Conservation (phyloP, 2,113 vertebrate genomes). For the Pomatostomus ruficeps region DNA sequence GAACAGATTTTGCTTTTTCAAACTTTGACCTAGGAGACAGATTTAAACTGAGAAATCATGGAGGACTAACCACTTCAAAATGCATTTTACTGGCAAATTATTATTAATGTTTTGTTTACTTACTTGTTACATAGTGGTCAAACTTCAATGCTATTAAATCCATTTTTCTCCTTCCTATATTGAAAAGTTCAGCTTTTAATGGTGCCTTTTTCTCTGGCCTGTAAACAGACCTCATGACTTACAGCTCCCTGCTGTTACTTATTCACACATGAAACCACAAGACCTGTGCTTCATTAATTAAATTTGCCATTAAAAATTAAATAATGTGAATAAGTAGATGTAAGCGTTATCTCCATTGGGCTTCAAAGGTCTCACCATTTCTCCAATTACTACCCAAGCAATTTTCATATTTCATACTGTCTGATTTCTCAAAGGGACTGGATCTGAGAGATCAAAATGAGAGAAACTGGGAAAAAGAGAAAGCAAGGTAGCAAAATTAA, state of each 20-base stretch:
- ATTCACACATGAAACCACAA: slow-evolving; percentile 61
- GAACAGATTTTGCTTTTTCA: slow-evolving; percentile 9
- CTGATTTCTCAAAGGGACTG: slow-evolving; percentile 78
- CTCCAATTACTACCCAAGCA: slow-evolving; percentile 76
- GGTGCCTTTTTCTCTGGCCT: slow-evolving; percentile 9
- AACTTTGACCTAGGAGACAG: slow-evolving; percentile 22
- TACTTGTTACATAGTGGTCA: slow-evolving; percentile 5
- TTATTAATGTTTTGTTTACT: slow-evolving; percentile 5
- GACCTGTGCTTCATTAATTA: slow-evolving; percentile 79
- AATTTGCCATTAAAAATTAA: slow-evolving; percentile 87
- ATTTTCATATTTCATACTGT: slow-evolving; percentile 80
- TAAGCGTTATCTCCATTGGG: slow-evolving; percentile 76
- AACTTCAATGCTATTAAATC: slow-evolving; percentile 23
- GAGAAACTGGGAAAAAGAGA: slow-evolving; percentile 26
- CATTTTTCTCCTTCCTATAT: not conserved
- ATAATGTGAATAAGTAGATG: slow-evolving; percentile 78
- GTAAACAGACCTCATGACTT: slow-evolving; percentile 47
- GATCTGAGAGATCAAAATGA: slow-evolving; percentile 70
- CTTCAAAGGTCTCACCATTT: slow-evolving; percentile 75
- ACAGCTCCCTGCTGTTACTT: slow-evolving; percentile 27
- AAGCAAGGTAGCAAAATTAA: slow-evolving; percentile 15
- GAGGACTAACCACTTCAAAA: slow-evolving; percentile 23
- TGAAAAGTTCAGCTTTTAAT: slow-evolving; percentile 39
- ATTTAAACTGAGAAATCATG: not conserved
- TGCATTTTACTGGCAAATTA: not conserved